Base-by-base conservation (phyloP, 2,888 invertebrate species). In the Eretmocerus hayati region DNA sequence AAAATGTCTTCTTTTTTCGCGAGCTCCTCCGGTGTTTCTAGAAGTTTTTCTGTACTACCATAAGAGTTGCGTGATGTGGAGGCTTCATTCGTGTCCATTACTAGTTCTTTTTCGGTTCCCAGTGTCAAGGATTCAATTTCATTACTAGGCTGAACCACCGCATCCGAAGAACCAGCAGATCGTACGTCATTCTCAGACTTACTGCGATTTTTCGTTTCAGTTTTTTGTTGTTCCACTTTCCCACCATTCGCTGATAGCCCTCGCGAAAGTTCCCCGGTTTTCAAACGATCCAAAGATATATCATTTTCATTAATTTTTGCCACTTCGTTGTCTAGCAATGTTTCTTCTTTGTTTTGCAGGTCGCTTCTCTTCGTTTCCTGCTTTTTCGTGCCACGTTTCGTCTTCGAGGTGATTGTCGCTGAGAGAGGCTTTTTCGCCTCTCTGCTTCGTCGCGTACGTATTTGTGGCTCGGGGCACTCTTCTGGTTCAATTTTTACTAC, bases 1-100 rank as follows among this genome's bases (percentile, higher is more conserved):
- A 90, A 67, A 37, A 89, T 83, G 41, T 80, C 81, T 59, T 87
- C 87, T 62, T 90, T 89, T 35, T 79, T 76, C 38, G 79, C 79
- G 48, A 81, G 78, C 50, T 79, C 79, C 56, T 84, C 83, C 1
- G 83, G 81, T 0, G 81, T 78, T 57, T 81, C 71, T 11, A 54
- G 41, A 13, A 41, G 59, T 54, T n/a, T 62, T 54, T 51, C 49
- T 2, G 22, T 56, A 36, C 66, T 66, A 21, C 64, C 66, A 3
- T 62, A 65, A 3, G 69, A 69, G 41, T 71, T 70, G 1, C 67
- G 65, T 4, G 71, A 70, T 1, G 63, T 65, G 0, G 71, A 70
- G 1, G 62, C 61, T 31, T 71, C 70, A 42, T 71, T 69, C 1
- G 62, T 63, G 39, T 71, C 66, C 22, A 66, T 65, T 21, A 5